Percentiles rank a stretch among this genome's conserved stretches.
phyloP scores from a whole-genome alignment of 2,113 vertebrate genomes.

The Polypterus senegalus region DNA sequence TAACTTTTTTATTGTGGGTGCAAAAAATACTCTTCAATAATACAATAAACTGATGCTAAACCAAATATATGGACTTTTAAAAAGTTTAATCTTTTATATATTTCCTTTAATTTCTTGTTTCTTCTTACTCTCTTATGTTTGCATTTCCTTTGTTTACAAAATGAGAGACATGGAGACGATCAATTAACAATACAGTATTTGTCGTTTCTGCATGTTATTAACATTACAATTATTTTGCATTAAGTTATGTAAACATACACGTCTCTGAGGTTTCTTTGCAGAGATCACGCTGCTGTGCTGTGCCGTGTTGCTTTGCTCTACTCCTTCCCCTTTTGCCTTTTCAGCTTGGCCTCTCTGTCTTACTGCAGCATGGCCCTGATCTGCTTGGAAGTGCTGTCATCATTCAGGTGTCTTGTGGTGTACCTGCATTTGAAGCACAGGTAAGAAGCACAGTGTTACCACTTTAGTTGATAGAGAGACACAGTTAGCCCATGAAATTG shows the following conservation, averaged over 20 bases:
- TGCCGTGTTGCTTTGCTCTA: conserved; percentile 22
- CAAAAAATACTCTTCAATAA: conserved; percentile 51
- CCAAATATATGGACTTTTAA: conserved; percentile 28
- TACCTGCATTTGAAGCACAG: conserved; percentile 46
- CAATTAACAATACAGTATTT: conserved; percentile 53
- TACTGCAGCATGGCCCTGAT: conserved; percentile 82
- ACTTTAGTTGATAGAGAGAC: too few relatives aligned
- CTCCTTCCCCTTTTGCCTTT: neutral
- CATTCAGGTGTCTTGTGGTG: conserved; percentile 80
- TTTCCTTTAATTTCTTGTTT: conserved; percentile 52
- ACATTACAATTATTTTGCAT: conserved; percentile 38
- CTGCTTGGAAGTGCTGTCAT: conserved; percentile 89
- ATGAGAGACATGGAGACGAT: conserved; percentile 64
- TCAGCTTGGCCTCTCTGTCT: conserved; percentile 20
- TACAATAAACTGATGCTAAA: conserved; percentile 30
- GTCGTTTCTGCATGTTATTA: conserved; percentile 44
- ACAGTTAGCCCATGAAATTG: too few relatives aligned
- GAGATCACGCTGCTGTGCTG: conserved; percentile 23
- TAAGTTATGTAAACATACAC: conserved; percentile 45
- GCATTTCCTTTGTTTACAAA: conserved; percentile 44
- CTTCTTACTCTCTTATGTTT: conserved; percentile 30
- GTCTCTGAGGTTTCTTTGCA: conserved; percentile 25
- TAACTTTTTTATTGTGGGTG: conserved; percentile 37
- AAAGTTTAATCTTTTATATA: conserved; percentile 41
- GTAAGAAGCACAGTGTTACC: neutral